phyloP scores from a whole-genome alignment of 2,797 vertebrate genomes.

The Pseudochirops corinnae region DNA sequence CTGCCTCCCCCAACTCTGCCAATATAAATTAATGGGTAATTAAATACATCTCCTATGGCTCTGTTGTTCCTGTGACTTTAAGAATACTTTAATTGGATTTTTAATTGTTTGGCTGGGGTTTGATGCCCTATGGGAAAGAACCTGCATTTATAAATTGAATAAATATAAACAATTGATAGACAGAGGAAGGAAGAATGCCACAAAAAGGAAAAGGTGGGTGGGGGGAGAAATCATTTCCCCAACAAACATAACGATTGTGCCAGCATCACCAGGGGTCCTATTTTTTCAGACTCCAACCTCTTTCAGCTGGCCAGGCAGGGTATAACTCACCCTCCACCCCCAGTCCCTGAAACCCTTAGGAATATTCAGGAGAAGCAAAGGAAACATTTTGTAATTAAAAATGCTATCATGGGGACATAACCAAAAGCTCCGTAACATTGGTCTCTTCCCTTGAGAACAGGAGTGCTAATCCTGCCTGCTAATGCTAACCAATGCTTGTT shows the following conservation, averaged over 20 bases:
- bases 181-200: not conserved
- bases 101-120: slow-evolving; percentile 37
- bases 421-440: not conserved
- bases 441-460: not conserved
- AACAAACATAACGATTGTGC: not conserved
- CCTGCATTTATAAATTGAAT: slow-evolving; percentile 11
- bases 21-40: slow-evolving; percentile 44
- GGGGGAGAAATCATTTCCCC: not conserved
- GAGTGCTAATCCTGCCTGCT: not conserved
- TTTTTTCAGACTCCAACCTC: not conserved
- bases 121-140: slow-evolving; percentile 18
- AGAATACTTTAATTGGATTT: slow-evolving; percentile 53
- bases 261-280: not conserved
- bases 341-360: not conserved
- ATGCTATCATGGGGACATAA: not conserved
- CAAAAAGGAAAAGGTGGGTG: not conserved
- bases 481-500: not conserved
- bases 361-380: not conserved
- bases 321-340: not conserved
- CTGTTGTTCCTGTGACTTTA: slow-evolving; percentile 31
- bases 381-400: not conserved
- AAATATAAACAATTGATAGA: not conserved
- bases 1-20: not conserved
- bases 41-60: slow-evolving; percentile 23
- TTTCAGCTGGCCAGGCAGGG: not conserved